A percentile compares a stretch with the other conserved stretches of the same genome.
Evolutionary conservation across 1,140 invertebrate species (phyloP).

Genomic region (Helicoverpa zea): DNA sequence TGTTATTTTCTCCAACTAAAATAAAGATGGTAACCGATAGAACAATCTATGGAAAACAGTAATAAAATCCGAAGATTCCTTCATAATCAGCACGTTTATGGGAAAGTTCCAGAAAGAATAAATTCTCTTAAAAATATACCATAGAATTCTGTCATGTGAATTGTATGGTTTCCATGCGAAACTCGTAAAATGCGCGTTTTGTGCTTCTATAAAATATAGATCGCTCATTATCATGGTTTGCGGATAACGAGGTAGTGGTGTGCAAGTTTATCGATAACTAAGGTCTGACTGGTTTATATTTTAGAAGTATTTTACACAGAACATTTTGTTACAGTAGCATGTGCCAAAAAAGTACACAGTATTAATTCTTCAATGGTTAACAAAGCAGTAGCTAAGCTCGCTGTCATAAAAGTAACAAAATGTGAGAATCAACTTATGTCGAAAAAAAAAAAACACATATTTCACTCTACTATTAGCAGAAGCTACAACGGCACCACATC

Average conservation of each 20-base stretch:
- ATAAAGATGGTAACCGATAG: not conserved
- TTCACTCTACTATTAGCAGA: too few relatives aligned
- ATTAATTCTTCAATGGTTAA: too few relatives aligned
- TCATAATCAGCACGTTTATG: not conserved
- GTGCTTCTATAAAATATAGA: conserved; percentile 45
- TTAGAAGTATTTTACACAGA: too few relatives aligned
- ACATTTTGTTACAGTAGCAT: too few relatives aligned
- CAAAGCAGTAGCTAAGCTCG: too few relatives aligned
- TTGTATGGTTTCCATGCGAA: conserved; percentile 22
- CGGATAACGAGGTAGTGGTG: conserved; percentile 38
- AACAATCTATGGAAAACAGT: not conserved
- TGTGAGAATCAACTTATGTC: too few relatives aligned
- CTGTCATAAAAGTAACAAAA: too few relatives aligned
- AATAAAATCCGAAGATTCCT: not conserved
- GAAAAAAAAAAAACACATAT: too few relatives aligned
- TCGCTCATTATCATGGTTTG: conserved; percentile 39
- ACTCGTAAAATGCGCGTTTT: conserved; percentile 32
- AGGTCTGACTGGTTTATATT: not conserved
- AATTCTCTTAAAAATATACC: not conserved
- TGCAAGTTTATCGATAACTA: conserved; percentile 13
- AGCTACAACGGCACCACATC: too few relatives aligned
- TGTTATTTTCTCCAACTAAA: not conserved
- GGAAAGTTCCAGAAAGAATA: not conserved
- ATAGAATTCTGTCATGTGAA: conserved; percentile 19
- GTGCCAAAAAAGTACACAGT: too few relatives aligned